phyloP scores from a whole-genome alignment of 2,113 vertebrate species.

The Poeciliopsis retropinna region DNA sequence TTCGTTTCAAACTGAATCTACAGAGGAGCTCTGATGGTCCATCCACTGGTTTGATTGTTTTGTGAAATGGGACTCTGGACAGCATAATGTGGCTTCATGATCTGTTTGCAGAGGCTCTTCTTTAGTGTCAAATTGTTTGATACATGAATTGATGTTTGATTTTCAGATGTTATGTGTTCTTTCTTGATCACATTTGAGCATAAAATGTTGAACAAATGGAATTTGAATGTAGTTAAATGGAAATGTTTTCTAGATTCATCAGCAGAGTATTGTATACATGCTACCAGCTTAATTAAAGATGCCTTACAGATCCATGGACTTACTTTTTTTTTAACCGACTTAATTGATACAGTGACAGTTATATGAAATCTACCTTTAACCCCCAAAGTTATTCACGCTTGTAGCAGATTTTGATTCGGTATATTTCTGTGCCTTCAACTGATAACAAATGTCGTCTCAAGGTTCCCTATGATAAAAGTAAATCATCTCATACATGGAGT shows the following conservation, averaged over 20 bases:
- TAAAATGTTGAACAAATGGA: slow-evolving; percentile 22
- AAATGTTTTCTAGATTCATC: slow-evolving; percentile 19
- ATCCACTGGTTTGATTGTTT: slow-evolving; percentile 2
- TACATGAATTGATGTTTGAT: slow-evolving; percentile 20
- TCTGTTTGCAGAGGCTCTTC: slow-evolving; percentile 15
- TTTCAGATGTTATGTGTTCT: slow-evolving; percentile 8
- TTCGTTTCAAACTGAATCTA: background rate
- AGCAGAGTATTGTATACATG: slow-evolving; percentile 47
- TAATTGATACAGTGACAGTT: background rate
- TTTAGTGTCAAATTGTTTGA: slow-evolving; percentile 31
- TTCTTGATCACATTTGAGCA: slow-evolving; percentile 30
- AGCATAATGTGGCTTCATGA: slow-evolving; percentile 24
- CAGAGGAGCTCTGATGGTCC: background rate
- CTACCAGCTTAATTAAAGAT: slow-evolving; percentile 63
- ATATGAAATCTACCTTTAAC: no score
- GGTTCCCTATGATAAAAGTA: no score
- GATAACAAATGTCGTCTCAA: no score
- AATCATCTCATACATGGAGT: no score
- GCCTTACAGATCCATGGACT: slow-evolving; percentile 49
- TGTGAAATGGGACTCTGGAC: slow-evolving; percentile 16
- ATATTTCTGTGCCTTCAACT: no score
- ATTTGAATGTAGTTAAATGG: slow-evolving; percentile 52
- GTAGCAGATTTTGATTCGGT: no score
- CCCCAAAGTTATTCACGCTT: no score
- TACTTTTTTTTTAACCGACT: background rate